Evolutionary conservation across 1,140 invertebrate genomes (phyloP).

Genomic region (Geopemphigus sp.): DNA sequence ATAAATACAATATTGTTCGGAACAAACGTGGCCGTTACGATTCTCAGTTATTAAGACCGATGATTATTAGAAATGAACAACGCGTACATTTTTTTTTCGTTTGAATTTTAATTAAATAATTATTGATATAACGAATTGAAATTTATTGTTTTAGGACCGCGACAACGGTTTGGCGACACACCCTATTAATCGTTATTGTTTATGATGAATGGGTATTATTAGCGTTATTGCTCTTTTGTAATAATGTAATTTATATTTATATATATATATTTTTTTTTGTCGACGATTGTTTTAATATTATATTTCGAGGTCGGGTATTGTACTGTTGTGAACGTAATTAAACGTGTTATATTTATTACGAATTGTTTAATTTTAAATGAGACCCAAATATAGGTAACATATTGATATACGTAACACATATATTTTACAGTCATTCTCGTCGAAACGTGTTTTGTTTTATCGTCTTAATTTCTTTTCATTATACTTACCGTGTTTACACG

Average conservation of each 20-base stretch:
- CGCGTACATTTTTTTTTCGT: too few relatives aligned
- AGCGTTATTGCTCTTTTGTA: not conserved
- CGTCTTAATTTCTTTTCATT: not conserved
- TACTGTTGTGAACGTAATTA: constrained; percentile 7
- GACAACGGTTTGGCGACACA: not conserved
- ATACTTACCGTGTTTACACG: not conserved
- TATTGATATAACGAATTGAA: not conserved
- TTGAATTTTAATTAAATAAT: not conserved
- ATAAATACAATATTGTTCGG: too few relatives aligned
- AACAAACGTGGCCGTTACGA: not conserved
- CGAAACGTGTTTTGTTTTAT: not conserved
- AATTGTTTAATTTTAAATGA: not conserved
- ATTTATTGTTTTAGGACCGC: constrained; percentile 8
- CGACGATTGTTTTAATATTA: not conserved
- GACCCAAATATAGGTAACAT: not conserved
- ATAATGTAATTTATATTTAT: not conserved
- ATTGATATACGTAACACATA: too few relatives aligned
- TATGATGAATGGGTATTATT: not conserved
- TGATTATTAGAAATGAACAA: too few relatives aligned
- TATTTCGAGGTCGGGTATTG: constrained; percentile 1
- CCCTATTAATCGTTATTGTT: not conserved
- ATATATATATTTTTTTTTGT: not conserved
- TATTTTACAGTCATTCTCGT: not conserved
- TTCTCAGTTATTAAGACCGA: too few relatives aligned
- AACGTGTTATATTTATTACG: not conserved